phyloP scores from a whole-genome alignment of 2,888 invertebrate species.

The Athripsodes cinereus region DNA sequence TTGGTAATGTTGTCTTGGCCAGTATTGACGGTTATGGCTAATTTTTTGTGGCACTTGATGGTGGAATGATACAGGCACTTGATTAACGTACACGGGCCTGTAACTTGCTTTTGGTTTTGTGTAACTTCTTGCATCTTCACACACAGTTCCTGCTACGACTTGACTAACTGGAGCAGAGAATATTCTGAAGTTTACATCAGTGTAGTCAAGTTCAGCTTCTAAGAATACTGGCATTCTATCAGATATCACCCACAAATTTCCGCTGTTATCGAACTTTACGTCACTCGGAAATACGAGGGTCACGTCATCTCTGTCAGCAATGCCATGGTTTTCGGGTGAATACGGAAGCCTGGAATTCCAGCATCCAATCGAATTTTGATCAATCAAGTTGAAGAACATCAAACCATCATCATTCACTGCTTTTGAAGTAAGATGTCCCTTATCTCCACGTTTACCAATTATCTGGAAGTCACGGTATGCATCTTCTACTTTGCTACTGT shows the following conservation, averaged over 20 bases:
- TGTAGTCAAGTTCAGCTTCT: conserved; percentile 61
- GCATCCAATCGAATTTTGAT: conserved; percentile 77
- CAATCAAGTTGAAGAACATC: conserved; percentile 71
- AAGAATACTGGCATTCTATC: conserved; percentile 79
- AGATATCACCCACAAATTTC: conserved; percentile 74
- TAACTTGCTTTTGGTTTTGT: neutral
- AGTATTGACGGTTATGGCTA: no score
- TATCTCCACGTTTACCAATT: conserved; percentile 59
- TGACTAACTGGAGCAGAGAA: conserved; percentile 62
- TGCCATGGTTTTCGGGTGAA: conserved; percentile 57
- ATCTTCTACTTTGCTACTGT: conserved; percentile 59
- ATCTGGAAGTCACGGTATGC: conserved; percentile 67
- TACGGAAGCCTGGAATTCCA: conserved; percentile 68
- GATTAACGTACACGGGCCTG: neutral
- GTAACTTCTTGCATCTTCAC: conserved; percentile 36
- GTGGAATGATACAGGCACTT: neutral
- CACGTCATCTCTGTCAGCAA: conserved; percentile 69
- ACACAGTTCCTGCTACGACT: conserved; percentile 65
- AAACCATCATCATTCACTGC: conserved; percentile 71
- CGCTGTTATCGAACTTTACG: conserved; percentile 65
- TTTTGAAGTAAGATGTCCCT: conserved; percentile 66
- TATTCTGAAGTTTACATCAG: conserved; percentile 73
- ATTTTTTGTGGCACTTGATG: no score
- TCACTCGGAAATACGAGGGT: conserved; percentile 75
- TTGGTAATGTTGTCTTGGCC: no score